Evolutionary conservation across 2,797 vertebrate genomes (phyloP).

Genomic region (Acomys russatus): DNA sequence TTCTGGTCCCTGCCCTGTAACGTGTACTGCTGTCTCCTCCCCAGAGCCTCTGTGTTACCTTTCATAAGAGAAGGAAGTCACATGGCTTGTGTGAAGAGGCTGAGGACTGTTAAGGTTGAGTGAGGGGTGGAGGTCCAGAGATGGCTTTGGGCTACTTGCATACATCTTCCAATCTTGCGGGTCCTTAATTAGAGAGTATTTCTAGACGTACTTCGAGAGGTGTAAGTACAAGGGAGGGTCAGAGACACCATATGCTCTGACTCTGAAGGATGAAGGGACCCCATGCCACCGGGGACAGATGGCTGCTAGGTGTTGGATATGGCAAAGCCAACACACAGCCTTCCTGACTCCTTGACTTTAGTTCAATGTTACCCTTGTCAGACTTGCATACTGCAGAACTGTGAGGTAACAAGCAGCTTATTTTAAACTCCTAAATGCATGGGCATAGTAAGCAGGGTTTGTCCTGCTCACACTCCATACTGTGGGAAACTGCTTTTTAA

Average conservation of each 20-base stretch:
- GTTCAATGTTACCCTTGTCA: not conserved
- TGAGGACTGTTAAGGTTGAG: not conserved
- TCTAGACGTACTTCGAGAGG: not conserved
- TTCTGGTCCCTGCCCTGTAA: not conserved
- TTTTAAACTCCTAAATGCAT: not conserved
- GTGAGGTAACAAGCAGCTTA: not conserved
- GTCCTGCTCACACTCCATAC: not conserved
- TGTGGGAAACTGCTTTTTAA: not conserved
- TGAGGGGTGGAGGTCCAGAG: not conserved
- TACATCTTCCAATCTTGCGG: not conserved
- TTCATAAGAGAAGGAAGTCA: not conserved
- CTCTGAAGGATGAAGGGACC: not conserved
- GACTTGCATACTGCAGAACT: not conserved
- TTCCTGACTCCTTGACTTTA: not conserved
- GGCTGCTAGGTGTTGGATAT: not conserved
- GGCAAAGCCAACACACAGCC: not conserved
- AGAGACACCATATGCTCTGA: not conserved
- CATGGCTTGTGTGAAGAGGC: not conserved
- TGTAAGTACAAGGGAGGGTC: not conserved
- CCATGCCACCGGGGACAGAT: not conserved
- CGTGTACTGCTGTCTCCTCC: not conserved
- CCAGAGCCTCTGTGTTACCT: not conserved
- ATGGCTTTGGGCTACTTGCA: not conserved
- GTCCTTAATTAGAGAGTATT: not conserved
- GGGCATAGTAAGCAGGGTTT: no score